Percentiles rank a stretch among this genome's conserved stretches.
phyloP scores from a whole-genome alignment of 64 coral and sea anemone genomes.

The Porites australiensis region DNA sequence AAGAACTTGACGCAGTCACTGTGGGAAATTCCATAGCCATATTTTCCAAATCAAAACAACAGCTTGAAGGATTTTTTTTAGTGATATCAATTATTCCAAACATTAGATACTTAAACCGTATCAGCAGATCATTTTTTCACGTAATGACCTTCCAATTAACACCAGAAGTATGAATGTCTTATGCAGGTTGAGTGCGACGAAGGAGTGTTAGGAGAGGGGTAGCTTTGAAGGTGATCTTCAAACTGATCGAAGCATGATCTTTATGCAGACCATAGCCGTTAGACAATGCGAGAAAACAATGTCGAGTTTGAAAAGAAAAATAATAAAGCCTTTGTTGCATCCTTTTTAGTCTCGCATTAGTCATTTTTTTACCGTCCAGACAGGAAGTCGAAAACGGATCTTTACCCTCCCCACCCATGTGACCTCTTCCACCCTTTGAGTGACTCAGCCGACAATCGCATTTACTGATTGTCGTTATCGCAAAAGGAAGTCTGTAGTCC shows the following conservation, averaged over 20 bases:
- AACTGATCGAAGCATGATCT: too few species aligned
- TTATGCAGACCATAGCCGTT: too few species aligned
- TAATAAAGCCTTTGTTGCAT: neutral
- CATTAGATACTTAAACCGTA: neutral
- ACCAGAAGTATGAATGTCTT: neutral
- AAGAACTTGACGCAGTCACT: neutral
- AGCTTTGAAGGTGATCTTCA: too few species aligned
- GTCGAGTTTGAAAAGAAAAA: too few species aligned
- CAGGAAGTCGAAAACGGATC: neutral
- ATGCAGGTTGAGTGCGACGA: neutral
- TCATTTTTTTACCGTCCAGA: neutral
- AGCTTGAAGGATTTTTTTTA: neutral
- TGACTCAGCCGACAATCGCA: too few species aligned
- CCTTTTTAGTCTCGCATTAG: neutral
- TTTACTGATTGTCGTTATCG: neutral
- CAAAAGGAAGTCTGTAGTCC: neutral
- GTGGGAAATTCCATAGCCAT: constrained; percentile 1
- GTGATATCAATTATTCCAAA: neutral
- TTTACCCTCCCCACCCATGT: neutral
- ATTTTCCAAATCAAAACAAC: neutral
- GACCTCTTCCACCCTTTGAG: too few species aligned
- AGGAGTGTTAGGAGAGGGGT: neutral
- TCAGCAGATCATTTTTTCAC: neutral
- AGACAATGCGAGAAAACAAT: too few species aligned
- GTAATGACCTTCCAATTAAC: neutral